A percentile compares a stretch with the other conserved stretches of the same genome.
Evolutionary conservation across 35 echinoderm and acorn worm species (phyloP).

Genomic region (Heliocidaris tuberculata): DNA sequence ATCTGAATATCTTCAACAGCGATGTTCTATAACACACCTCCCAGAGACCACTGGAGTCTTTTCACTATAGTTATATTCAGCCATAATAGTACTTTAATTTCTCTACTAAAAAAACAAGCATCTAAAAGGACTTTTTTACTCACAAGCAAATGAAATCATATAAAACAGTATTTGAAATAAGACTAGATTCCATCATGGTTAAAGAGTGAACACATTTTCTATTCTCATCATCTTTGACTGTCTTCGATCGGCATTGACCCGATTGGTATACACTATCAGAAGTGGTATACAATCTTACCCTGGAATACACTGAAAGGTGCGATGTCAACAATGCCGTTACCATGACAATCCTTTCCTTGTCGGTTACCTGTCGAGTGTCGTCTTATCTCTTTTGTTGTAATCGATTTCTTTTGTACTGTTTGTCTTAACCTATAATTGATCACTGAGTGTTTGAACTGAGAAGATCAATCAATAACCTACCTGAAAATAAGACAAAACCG

Average conservation of each 20-base stretch:
- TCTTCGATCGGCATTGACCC: slow-evolving; percentile 30
- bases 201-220: background rate
- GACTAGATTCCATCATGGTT: background rate
- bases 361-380: background rate
- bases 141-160: background rate
- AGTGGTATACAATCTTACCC: background rate
- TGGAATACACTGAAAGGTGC: background rate
- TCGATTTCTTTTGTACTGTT: background rate
- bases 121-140: background rate
- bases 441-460: background rate
- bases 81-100: background rate
- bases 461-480: background rate
- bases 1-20: background rate
- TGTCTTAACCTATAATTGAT: background rate
- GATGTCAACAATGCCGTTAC: slow-evolving; percentile 36
- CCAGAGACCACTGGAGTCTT: background rate
- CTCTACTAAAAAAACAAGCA: background rate
- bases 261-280: background rate
- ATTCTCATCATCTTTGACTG: background rate
- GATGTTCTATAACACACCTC: background rate
- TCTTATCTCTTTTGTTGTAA: background rate
- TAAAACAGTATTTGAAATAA: background rate
- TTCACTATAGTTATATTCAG: background rate
- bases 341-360: background rate
- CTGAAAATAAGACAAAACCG: background rate